These are phyloP conservation scores for Stegodyphus mimosarum DNA, from an alignment of 1,140 invertebrate species.

Conservation along the genomic window DNA sequence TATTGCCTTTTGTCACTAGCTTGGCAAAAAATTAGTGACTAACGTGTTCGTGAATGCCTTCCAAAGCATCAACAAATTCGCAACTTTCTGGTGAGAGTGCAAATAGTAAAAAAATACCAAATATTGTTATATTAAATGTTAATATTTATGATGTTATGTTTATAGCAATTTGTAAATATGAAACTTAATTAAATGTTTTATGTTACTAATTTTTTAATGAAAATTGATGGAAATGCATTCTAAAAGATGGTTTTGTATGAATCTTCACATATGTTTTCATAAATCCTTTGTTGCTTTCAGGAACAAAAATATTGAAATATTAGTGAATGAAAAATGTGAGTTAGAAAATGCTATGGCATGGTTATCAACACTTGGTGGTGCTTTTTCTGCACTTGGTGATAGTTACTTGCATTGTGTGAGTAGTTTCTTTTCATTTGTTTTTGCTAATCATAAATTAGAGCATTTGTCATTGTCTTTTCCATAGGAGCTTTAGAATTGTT, in stretches of 20 bases:
- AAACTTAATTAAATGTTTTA: background rate
- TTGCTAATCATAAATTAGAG: no score
- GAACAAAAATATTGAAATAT: constrained; percentile 64
- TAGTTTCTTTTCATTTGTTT: background rate
- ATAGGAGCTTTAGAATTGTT: no score
- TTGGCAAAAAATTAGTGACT: no score
- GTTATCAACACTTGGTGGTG: constrained; percentile 95
- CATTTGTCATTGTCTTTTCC: no score
- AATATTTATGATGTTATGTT: background rate
- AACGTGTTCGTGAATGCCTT: no score
- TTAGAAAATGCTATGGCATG: constrained; percentile 89
- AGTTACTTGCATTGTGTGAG: constrained; percentile 82
- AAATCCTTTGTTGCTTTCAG: constrained; percentile 61
- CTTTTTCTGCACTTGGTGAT: constrained; percentile 92
- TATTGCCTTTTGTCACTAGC: no score
- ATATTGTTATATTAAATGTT: background rate
- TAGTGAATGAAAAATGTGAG: constrained; percentile 72
- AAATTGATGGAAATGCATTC: background rate
- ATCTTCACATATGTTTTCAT: constrained; percentile 16
- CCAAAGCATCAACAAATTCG: no score
- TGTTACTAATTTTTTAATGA: background rate
- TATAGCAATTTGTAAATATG: background rate
- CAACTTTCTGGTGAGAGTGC: no score
- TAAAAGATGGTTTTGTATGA: background rate
- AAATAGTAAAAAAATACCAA: background rate